phyloP scores from a whole-genome alignment of 1,140 invertebrate species.

The Myzus persicae region DNA sequence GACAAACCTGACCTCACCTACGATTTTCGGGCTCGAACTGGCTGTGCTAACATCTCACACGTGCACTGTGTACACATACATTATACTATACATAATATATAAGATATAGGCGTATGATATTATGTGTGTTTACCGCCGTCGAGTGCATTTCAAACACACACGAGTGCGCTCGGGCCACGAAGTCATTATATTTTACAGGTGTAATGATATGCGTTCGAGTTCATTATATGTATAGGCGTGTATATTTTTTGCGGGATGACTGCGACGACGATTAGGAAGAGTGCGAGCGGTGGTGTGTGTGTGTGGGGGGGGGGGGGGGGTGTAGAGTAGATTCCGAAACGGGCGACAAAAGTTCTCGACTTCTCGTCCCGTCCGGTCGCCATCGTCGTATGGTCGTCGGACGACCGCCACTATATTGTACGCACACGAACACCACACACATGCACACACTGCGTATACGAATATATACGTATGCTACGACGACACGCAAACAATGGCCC shows the following conservation, averaged over 20 bases:
- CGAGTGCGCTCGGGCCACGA: neutral
- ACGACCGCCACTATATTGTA: neutral
- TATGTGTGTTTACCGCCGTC: neutral
- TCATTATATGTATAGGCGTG: neutral
- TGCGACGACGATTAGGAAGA: neutral
- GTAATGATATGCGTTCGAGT: constrained; percentile 39
- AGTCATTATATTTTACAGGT: constrained; percentile 21
- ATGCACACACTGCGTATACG: neutral
- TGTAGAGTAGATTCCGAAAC: neutral
- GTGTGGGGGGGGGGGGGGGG: too few species aligned
- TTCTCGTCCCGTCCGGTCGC: neutral
- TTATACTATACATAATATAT: neutral
- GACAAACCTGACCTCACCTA: neutral
- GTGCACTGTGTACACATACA: neutral
- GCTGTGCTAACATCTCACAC: neutral
- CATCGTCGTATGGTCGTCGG: neutral
- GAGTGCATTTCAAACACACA: neutral
- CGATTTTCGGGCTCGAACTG: neutral
- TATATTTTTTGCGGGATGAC: neutral
- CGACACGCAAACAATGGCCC: constrained; percentile 43
- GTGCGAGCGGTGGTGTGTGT: too few species aligned
- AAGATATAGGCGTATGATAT: neutral
- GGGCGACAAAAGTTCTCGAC: constrained; percentile 42
- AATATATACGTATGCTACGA: neutral
- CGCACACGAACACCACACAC: neutral